Base-by-base conservation (phyloP, 1,140 invertebrate species). In the Eriosoma lanigerum region DNA sequence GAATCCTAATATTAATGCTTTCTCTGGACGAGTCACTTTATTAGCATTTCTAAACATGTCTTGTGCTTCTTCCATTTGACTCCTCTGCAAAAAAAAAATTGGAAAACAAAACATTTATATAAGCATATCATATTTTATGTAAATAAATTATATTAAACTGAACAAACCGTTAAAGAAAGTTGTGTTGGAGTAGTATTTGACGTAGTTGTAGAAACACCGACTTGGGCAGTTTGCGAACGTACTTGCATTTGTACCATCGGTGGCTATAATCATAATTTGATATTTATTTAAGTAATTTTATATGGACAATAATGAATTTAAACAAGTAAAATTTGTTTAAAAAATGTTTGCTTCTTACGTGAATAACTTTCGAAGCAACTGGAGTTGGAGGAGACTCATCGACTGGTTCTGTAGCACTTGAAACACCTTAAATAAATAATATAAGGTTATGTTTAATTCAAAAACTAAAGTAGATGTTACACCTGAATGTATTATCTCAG, bases 11-110 rank as follows among this genome's bases (percentile, higher is more conserved):
- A 99, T 99, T 48, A 98, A 91, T 54, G 96, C 96, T 85, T 98
- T 98, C 84, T 98, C 96, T 3, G 96, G 96, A 83, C 96, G 87
- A 1, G 96, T 98, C 56, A 98, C 95, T 86, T 94, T 93, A 85
- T 98, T 98, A 44, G 96, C 96, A 83, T 93, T 96, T 81, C 92
- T 89, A 88, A 98, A 98, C 94, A 98, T 98, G 86, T 98, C 95
- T 87, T 98, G 96, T 1, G 96, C 96, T 87, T 97, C 95, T 84
- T 96, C 88, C 91, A 98, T 97, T 91, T 98, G 96, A 86, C 98
- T 96, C 85, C 94, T 92, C 92, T 93, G 85, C 60, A 85, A 80
- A 82, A 80, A 81, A 46, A 15, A 44, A 38, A 66, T 21, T 44
- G 32, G 32, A 73, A 44, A 83, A 85, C 78, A 12, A 29, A 80